phyloP scores from a whole-genome alignment of 2,113 vertebrate genomes.

The Pithys albifrons region DNA sequence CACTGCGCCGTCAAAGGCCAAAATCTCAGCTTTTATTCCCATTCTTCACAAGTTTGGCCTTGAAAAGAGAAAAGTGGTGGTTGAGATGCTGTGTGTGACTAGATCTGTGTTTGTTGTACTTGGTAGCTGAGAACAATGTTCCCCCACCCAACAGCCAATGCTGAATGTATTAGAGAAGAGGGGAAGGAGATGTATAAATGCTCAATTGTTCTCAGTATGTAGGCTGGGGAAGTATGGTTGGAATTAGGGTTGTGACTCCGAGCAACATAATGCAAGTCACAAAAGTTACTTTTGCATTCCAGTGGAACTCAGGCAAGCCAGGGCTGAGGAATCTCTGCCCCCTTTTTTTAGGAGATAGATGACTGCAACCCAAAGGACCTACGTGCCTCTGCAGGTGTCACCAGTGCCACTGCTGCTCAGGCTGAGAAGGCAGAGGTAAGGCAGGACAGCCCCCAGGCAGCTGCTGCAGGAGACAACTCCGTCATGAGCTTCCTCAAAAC shows the following conservation, averaged over 20 bases:
- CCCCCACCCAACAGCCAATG: constrained; percentile 36
- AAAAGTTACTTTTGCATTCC: constrained; percentile 62
- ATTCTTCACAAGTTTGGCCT: not conserved
- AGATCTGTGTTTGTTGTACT: constrained; percentile 23
- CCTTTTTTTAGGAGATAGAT: constrained; percentile 68
- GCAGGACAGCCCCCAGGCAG: constrained; percentile 54
- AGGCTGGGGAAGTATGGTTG: constrained; percentile 79
- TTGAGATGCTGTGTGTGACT: not conserved
- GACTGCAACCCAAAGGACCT: constrained; percentile 16
- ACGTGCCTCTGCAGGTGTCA: not conserved
- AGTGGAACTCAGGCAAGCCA: constrained; percentile 28
- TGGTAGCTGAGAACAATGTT: constrained; percentile 46
- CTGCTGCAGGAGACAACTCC: constrained; percentile 70
- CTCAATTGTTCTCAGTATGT: constrained; percentile 73
- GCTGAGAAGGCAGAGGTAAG: not conserved
- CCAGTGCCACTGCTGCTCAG: not conserved
- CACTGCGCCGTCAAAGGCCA: not conserved
- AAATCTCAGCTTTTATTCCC: not conserved
- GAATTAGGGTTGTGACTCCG: constrained; percentile 73
- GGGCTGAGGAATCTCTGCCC: constrained; percentile 45
- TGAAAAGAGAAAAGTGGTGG: constrained; percentile 20
- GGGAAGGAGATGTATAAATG: constrained; percentile 48
- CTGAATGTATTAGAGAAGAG: constrained; percentile 38
- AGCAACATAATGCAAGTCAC: constrained; percentile 52
- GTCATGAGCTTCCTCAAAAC: constrained; percentile 99